A percentile compares a stretch with the other conserved stretches of the same genome.
Evolutionary conservation across 2,113 vertebrate species (phyloP).

Genomic region (Coturnix japonica): DNA sequence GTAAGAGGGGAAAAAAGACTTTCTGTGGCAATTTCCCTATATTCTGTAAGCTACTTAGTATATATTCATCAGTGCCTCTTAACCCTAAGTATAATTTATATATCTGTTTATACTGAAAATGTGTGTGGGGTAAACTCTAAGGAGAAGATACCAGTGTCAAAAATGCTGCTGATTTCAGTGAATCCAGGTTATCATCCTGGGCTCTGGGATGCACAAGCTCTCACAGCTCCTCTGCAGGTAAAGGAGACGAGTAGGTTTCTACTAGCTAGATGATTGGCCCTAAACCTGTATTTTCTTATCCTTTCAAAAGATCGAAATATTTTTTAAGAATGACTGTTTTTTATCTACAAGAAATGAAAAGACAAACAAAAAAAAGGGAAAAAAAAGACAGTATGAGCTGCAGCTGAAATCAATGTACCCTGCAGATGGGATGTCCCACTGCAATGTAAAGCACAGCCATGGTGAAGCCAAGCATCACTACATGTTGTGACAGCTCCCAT

Average conservation of each 20-base stretch:
- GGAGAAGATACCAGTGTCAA: not conserved
- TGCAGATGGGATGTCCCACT: not conserved
- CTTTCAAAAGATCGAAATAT: not conserved
- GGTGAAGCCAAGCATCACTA: not conserved
- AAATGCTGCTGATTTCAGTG: not conserved
- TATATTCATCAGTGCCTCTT: not conserved
- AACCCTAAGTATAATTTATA: not conserved
- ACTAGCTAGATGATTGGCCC: not conserved
- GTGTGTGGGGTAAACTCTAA: not conserved
- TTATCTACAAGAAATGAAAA: not conserved
- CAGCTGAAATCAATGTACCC: not conserved
- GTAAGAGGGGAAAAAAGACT: not conserved
- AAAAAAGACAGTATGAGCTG: not conserved
- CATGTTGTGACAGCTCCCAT: not conserved
- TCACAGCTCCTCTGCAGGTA: accelerated
- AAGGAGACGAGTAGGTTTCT: not conserved
- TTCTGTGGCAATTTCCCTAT: not conserved
- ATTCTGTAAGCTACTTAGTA: not conserved
- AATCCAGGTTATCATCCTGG: not conserved
- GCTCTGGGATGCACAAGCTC: not conserved
- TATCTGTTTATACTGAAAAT: not conserved
- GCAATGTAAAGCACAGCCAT: not conserved
- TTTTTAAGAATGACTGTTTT: not conserved
- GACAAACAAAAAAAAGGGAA: too few species aligned
- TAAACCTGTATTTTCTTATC: not conserved